phyloP scores from a whole-genome alignment of 2,888 invertebrate species.

The Heliconius ethilla region DNA sequence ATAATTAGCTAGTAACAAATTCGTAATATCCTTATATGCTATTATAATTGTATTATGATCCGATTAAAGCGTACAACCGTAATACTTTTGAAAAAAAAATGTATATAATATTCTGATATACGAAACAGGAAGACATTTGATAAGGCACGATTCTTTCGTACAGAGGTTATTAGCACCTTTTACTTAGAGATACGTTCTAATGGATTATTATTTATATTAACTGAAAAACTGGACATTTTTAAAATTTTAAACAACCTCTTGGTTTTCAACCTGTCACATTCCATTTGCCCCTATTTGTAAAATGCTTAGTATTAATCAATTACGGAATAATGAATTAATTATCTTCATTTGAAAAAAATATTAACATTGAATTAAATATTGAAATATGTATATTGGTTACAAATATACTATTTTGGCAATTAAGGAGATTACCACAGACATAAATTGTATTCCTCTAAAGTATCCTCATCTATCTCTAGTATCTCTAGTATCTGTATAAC shows the following conservation, averaged over 20 bases:
- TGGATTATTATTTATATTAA: conserved; percentile 30
- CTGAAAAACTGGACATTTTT: conserved; percentile 2
- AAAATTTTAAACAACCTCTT: background rate
- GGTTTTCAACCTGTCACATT: background rate
- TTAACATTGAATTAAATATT: conserved; percentile 32
- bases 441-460: conserved; percentile 51
- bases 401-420: conserved; percentile 78
- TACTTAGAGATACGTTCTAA: conserved; percentile 38
- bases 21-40: conserved; percentile 49
- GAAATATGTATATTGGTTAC: conserved; percentile 38
- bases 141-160: conserved; percentile 61
- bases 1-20: conserved; percentile 49
- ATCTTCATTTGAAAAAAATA: conserved; percentile 23
- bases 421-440: conserved; percentile 81
- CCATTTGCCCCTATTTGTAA: background rate
- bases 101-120: conserved; percentile 31
- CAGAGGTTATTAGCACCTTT: conserved; percentile 48
- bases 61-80: conserved; percentile 78
- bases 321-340: background rate
- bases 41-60: conserved; percentile 58
- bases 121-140: conserved; percentile 65
- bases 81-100: conserved; percentile 65
- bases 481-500: no score
- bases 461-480: conserved; percentile 21
- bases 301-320: background rate